Conservation (phyloP, 2,113 vertebrate species). For the Gallinago paraguaiae region DNA sequence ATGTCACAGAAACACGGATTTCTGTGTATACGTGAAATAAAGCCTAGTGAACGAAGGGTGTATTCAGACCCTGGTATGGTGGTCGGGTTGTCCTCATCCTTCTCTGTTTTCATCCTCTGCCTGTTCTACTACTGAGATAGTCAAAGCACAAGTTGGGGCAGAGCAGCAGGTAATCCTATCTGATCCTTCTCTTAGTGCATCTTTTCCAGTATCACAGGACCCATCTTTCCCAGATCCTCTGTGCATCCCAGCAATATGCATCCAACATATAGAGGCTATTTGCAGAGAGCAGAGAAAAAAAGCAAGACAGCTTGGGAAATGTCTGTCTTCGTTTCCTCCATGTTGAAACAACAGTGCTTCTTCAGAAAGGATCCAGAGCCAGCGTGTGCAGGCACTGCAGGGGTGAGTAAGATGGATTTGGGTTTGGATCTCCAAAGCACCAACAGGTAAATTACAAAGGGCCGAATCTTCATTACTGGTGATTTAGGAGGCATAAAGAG, state of each 20-base stretch:
- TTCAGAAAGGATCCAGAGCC: background rate
- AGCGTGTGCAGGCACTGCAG: background rate
- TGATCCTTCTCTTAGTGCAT: background rate
- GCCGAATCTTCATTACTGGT: slow-evolving; percentile 34
- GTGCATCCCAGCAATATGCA: background rate
- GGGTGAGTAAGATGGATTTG: background rate
- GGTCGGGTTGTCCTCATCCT: background rate
- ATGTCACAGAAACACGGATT: background rate
- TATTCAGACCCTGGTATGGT: background rate
- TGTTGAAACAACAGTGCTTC: background rate
- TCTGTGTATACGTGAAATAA: background rate
- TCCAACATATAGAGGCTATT: background rate
- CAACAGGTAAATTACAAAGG: slow-evolving; percentile 3
- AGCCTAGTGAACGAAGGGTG: background rate
- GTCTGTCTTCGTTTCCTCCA: background rate
- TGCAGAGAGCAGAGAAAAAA: background rate
- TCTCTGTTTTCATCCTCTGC: background rate
- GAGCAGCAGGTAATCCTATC: background rate
- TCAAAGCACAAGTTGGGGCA: background rate
- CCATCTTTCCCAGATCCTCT: background rate
- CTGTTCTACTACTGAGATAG: background rate
- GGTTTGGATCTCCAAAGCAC: slow-evolving; percentile 11
- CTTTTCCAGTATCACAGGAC: background rate
- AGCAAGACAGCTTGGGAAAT: background rate
- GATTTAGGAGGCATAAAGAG: slow-evolving; percentile 37